A percentile compares a stretch with the other conserved stretches of the same genome.
These are phyloP conservation scores for Gorsachius goisagi DNA, from an alignment of 2,113 vertebrate species.

Conservation along the genomic window DNA sequence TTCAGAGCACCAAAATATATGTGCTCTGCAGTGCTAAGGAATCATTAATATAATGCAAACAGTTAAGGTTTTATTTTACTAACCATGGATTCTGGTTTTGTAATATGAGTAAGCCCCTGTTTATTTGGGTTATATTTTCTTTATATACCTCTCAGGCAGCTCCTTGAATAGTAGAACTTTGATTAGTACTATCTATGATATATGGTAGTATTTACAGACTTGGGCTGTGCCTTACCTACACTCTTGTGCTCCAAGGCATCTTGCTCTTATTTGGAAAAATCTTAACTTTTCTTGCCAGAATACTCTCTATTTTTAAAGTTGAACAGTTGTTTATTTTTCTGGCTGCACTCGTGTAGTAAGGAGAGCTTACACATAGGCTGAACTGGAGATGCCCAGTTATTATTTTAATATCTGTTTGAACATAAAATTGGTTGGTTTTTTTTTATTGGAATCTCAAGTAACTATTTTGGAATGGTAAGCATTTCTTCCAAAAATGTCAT, in stretches of 20 bases:
- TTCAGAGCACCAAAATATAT: background rate
- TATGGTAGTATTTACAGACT: too few species aligned
- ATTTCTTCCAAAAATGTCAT: background rate
- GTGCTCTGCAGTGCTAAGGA: background rate
- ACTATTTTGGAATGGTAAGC: background rate
- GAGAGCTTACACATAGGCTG: background rate
- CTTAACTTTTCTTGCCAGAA: background rate
- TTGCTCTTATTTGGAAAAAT: background rate
- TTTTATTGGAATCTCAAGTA: background rate
- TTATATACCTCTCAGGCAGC: background rate
- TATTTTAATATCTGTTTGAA: background rate
- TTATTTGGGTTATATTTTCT: background rate
- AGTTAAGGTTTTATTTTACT: background rate
- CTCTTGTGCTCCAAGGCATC: too few species aligned
- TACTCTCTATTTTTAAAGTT: background rate
- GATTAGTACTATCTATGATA: rapidly evolving
- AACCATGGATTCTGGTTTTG: background rate
- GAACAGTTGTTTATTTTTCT: background rate
- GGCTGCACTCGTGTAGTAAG: background rate
- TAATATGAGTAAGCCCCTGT: too few species aligned
- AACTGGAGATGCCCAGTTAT: background rate
- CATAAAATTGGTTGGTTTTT: background rate
- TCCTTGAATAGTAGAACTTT: background rate
- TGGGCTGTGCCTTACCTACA: rapidly evolving
- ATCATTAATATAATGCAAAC: background rate